Percentiles rank a stretch among this genome's conserved stretches.
Conservation (phyloP, 2,113 vertebrate species). For the Tetraodon nigroviridis region DNA sequence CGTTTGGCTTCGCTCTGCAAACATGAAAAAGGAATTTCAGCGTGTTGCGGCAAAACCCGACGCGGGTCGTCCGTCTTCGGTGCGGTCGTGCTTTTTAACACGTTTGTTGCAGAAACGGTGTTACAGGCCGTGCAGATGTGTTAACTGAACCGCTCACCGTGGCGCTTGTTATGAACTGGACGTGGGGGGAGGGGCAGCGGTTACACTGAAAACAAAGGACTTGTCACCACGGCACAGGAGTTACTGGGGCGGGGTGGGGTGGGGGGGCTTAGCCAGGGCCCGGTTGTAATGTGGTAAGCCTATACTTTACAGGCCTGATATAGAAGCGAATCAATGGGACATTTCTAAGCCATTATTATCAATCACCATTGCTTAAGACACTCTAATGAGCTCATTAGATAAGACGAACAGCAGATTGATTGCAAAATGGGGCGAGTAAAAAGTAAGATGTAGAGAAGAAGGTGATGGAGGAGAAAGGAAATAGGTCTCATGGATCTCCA, state of each 20-base stretch:
- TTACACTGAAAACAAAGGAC: conserved; percentile 36
- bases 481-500: conserved; percentile 57
- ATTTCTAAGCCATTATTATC: conserved; percentile 64
- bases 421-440: conserved; percentile 58
- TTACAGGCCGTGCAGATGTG: conserved; percentile 18
- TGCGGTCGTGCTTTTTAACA: conserved; percentile 8
- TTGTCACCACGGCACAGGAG: conserved; percentile 4
- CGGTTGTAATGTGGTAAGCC: conserved; percentile 40
- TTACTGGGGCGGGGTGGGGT: conserved; percentile 17
- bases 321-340: conserved; percentile 59
- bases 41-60: conserved; percentile 4
- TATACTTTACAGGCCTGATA: conserved; percentile 50
- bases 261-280: conserved; percentile 31
- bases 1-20: conserved; percentile 21
- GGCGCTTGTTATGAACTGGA: conserved; percentile 8
- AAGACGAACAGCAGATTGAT: conserved; percentile 67
- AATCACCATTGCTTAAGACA: conserved; percentile 67
- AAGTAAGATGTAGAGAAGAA: conserved; percentile 59
- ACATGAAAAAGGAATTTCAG: conserved; percentile 24
- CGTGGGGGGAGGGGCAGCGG: conserved; percentile 10
- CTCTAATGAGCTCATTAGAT: conserved; percentile 69
- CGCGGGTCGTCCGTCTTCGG: conserved; percentile 7
- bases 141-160: conserved; percentile 14
- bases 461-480: conserved; percentile 69
- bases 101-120: conserved; percentile 20